Evolutionary conservation across 2,797 vertebrate species (phyloP), one percentile per base, ranked within the genome.

Genomic region (Carapus acus): DNA sequence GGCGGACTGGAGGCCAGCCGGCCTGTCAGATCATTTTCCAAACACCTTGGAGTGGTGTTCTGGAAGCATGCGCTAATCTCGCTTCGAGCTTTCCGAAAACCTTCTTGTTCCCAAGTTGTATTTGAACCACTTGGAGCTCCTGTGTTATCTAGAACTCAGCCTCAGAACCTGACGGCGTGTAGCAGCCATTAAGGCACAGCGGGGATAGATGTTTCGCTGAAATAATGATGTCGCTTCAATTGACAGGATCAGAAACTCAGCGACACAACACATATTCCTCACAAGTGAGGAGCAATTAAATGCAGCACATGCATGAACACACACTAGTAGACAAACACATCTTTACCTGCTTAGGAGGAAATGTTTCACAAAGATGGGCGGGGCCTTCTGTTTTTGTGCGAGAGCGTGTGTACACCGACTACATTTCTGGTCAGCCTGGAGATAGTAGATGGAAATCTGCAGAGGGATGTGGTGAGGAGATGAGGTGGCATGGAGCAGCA

Each of bases 291-390:
- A n/a, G n/a, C n/a, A n/a, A n/a, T n/a, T n/a, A n/a, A n/a, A n/a
- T n/a, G n/a, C n/a, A n/a, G n/a, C 7, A 9, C 27, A 33, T 19
- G n/a, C 11, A 36, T n/a, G 41, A 8, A 61, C 8, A 41, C 13
- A 65, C 1, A 51, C n/a, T 34, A 17, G 5, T 20, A 23, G 20
- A 38, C 52, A 76, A 55, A n/a, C n/a, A n/a, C n/a, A n/a, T n/a
- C n/a, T n/a, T 88, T 83, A 86, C 83, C 85, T 85, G 79, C 80
- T 83, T 72, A 43, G 82, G 79, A 71, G 38, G 62, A 80, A 79
- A 82, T 78, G 43, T 67, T 72, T 81, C 65, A 74, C 61, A 79
- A 64, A 71, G 66, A 58, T 21, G 63, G 62, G 50, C 47, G 53
- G 6, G 29, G 45, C 55, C 58, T 68, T 68, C 43, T 62, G 55